Evolutionary conservation across 2,797 vertebrate genomes (phyloP).

Genomic region (Enteromius paludinosus): DNA sequence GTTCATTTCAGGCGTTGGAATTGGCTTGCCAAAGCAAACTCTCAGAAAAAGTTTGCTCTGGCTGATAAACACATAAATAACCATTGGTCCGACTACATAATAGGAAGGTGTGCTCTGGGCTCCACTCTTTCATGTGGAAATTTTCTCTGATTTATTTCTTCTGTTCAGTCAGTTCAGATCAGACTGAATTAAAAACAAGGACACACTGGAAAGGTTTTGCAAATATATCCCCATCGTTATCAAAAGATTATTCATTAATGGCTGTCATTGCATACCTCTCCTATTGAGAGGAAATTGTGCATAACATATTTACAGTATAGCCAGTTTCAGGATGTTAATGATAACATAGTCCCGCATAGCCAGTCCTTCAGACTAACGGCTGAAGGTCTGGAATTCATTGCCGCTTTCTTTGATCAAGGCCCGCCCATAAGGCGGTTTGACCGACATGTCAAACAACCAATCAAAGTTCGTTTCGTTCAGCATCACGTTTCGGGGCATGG

Average conservation of each 20-base stretch:
- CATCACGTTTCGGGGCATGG: too few species aligned
- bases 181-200: background rate
- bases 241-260: background rate
- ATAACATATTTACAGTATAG: background rate
- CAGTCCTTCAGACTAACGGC: too few species aligned
- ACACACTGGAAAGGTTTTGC: background rate
- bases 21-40: background rate
- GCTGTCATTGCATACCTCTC: too few species aligned
- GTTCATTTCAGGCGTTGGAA: background rate
- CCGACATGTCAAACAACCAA: too few species aligned
- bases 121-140: background rate
- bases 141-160: background rate
- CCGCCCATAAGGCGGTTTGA: too few species aligned
- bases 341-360: background rate
- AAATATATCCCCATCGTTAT: background rate
- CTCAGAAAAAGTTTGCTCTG: background rate
- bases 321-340: background rate
- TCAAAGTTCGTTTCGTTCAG: too few species aligned
- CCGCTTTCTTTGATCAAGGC: too few species aligned
- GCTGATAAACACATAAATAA: background rate
- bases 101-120: background rate
- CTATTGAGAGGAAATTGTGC: background rate
- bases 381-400: too few species aligned
- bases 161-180: background rate
- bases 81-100: background rate